A percentile compares a stretch with the other conserved stretches of the same genome.
Evolutionary conservation across 1,140 invertebrate species (phyloP).

Genomic region (Cyrtorhinus lividipennis): DNA sequence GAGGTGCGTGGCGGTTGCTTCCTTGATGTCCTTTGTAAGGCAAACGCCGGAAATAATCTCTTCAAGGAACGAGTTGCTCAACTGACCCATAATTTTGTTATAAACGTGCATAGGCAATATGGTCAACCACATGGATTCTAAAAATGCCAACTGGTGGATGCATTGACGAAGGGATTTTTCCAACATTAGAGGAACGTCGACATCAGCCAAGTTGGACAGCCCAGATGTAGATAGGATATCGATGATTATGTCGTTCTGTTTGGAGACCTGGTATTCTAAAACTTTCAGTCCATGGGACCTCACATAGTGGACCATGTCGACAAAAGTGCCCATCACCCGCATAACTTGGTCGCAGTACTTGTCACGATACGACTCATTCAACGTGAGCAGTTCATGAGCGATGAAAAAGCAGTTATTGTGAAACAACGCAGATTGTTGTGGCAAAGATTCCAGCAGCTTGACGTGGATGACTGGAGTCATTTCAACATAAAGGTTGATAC

Average conservation of each 20-base stretch:
- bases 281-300: slow-evolving; percentile 48
- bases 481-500: slow-evolving; percentile 63
- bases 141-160: slow-evolving; percentile 61
- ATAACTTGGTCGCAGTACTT: slow-evolving; percentile 33
- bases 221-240: slow-evolving; percentile 56
- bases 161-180: slow-evolving; percentile 66
- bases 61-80: slow-evolving; percentile 40
- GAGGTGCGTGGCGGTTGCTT: slow-evolving; percentile 41
- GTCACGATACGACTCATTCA: slow-evolving; percentile 41
- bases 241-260: slow-evolving; percentile 53
- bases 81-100: slow-evolving; percentile 40
- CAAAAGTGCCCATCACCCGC: slow-evolving; percentile 37
- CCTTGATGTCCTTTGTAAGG: slow-evolving; percentile 49
- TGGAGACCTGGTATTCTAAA: slow-evolving; percentile 53
- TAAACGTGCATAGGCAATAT: slow-evolving; percentile 56
- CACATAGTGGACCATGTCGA: slow-evolving; percentile 36
- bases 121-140: slow-evolving; percentile 74
- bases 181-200: slow-evolving; percentile 40
- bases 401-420: slow-evolving; percentile 89
- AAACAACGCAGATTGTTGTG: slow-evolving; percentile 57
- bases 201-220: slow-evolving; percentile 37
- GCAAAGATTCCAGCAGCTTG: slow-evolving; percentile 60
- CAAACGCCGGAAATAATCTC: slow-evolving; percentile 42
- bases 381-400: slow-evolving; percentile 52
- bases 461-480: slow-evolving; percentile 65